Evolutionary conservation across 1,140 invertebrate genomes (phyloP), one percentile per base, ranked within the genome.

Genomic region (Sarcophaga bullata): DNA sequence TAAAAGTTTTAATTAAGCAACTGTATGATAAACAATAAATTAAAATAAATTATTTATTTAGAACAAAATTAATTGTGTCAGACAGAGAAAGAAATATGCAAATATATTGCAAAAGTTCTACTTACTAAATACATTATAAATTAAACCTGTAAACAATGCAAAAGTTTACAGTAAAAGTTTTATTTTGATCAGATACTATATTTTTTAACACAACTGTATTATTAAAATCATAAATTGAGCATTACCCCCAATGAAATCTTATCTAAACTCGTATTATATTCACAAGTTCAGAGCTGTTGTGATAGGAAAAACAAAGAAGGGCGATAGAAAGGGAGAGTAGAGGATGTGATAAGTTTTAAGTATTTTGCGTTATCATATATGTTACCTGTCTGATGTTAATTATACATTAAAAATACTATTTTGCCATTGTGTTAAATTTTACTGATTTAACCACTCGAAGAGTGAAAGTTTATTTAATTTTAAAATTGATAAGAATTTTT

Each of bases 381-480:
- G 54, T 15, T n/a, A 7, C 54, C 54, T n/a, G 6, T 58, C 54
- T n/a, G 54, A 58, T 58, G 54, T 58, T 58, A 11, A 58, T 37
- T 2, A 37, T 37, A 37, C 4, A 1, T 37, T 37, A 37, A 37
- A 37, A 37, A 37, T 37, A 37, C 1, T 37, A n/a, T 58, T 58
- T 58, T 58, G 54, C n/a, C n/a, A 58, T 58, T 58, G 15, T 58
- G 15, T 58, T 58, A n/a, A 15, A n/a, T n/a, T 58, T 13, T 58
- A n/a, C 54, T 58, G 15, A 58, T 15, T 58, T 11, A n/a, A n/a
- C n/a, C 54, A 58, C 54, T 58, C n/a, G 54, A n/a, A n/a, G 54
- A 58, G 15, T 58, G 54, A 58, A 58, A 58, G 13, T 58, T n/a
- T n/a, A 58, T 58, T 58, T 58, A 58, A 58, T 58, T 58, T 58